phyloP scores from a whole-genome alignment of 2,888 invertebrate species.

The Carcina quercana region DNA sequence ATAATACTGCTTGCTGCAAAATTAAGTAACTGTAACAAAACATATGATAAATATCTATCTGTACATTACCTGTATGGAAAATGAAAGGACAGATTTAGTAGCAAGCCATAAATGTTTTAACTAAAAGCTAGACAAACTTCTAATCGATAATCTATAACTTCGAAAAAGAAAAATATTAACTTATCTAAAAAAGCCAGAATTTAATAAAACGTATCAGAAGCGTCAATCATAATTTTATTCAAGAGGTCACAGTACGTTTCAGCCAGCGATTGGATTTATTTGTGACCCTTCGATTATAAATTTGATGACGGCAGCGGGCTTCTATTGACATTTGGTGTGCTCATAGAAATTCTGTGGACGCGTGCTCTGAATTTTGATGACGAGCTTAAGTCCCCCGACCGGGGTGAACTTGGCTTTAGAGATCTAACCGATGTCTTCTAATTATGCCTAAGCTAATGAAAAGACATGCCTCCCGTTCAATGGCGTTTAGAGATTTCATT shows the following conservation, averaged over 20 bases:
- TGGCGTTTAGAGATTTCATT: too few relatives aligned
- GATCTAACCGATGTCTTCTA: conserved; percentile 48
- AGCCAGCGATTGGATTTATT: conserved; percentile 14
- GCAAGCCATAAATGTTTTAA: too few relatives aligned
- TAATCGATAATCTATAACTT: too few relatives aligned
- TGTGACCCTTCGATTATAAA: conserved; percentile 20
- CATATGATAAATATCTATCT: too few relatives aligned
- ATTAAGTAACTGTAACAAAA: too few relatives aligned
- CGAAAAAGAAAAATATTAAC: too few relatives aligned
- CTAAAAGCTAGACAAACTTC: too few relatives aligned
- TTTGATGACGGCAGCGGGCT: conserved; percentile 40
- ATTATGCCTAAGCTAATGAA: conserved; percentile 52
- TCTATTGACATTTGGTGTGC: conserved; percentile 48
- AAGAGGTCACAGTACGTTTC: conserved; percentile 5
- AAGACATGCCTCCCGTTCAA: conserved; percentile 45
- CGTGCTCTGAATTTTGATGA: conserved; percentile 60
- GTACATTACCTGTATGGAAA: too few relatives aligned
- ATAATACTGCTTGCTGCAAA: too few relatives aligned
- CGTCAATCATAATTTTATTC: conserved; percentile 6
- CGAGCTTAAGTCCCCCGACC: conserved; percentile 45
- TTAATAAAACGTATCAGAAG: too few relatives aligned
- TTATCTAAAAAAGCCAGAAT: too few relatives aligned
- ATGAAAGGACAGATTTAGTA: too few relatives aligned
- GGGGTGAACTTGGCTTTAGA: conserved; percentile 46
- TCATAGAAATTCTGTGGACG: conserved; percentile 49